Evolutionary conservation across 2,113 vertebrate genomes (phyloP).

Genomic region (Poicephalus gulielmi): DNA sequence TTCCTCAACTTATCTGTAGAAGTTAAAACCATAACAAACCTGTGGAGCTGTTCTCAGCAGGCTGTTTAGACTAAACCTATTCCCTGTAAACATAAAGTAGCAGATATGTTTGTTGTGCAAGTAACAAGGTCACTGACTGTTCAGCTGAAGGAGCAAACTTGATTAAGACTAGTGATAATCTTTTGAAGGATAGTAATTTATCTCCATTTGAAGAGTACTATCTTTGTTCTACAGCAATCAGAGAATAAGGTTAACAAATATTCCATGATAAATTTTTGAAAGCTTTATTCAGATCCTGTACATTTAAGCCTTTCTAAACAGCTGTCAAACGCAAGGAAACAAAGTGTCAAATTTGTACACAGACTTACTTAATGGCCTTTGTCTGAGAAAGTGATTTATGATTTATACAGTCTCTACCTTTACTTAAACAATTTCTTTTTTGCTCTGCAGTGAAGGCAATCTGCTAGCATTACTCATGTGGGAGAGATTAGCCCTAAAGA

Average conservation of each 20-base stretch:
- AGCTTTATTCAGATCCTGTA: slow-evolving; percentile 71
- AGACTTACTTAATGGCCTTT: slow-evolving; percentile 68
- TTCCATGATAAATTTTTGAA: slow-evolving; percentile 77
- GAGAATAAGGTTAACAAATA: slow-evolving; percentile 80
- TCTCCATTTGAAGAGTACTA: slow-evolving; percentile 80
- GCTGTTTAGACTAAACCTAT: neutral
- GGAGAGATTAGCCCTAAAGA: slow-evolving; percentile 57
- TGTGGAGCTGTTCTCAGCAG: neutral
- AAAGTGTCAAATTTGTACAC: slow-evolving; percentile 70
- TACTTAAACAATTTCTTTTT: slow-evolving; percentile 68
- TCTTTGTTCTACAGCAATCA: slow-evolving; percentile 73
- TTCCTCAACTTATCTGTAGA: neutral
- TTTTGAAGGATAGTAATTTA: slow-evolving; percentile 80
- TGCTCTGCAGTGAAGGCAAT: slow-evolving; percentile 44
- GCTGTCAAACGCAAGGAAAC: slow-evolving; percentile 66
- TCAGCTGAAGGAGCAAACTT: slow-evolving; percentile 74
- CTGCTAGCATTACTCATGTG: slow-evolving; percentile 52
- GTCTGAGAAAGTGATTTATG: slow-evolving; percentile 68
- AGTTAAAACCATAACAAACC: neutral
- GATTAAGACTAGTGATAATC: slow-evolving; percentile 79
- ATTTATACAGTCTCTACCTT: slow-evolving; percentile 65
- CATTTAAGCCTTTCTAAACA: slow-evolving; percentile 59
- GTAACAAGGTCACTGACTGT: slow-evolving; percentile 76
- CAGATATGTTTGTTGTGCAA: slow-evolving; percentile 65
- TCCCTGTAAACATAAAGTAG: slow-evolving; percentile 3